Evolutionary conservation across 1,140 invertebrate genomes (phyloP), one percentile per base, ranked within the genome.

Genomic region (Meloidogyne exigua): DNA sequence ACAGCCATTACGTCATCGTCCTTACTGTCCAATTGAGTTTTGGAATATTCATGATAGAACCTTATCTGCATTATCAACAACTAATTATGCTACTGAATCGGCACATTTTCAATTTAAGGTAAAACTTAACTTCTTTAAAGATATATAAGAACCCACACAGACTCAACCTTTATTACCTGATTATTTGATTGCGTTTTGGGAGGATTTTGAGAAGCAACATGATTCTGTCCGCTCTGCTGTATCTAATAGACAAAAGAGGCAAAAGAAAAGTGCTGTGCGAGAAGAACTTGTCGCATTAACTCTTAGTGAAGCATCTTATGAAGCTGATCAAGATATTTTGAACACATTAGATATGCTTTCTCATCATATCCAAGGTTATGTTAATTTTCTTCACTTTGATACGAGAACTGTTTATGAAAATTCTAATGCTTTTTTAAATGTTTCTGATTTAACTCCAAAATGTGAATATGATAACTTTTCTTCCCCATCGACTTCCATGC

Each of bases 341-440:
- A 57, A 57, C n/a, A 57, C 49, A 9, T 57, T 57, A n/a, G 49
- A 57, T 57, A 57, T 57, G 1, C 49, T 57, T 57, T 57, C 49
- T n/a, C 49, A 57, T 57, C 49, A 57, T n/a, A 57, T 57, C n/a
- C 49, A 57, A 57, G 49, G 49, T 3, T 57, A 57, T 57, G 49
- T 57, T n/a, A 57, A 57, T 57, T 57, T 57, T 57, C 49, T 57
- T 57, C 49, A 57, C n/a, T 57, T 57, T 57, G 49, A 57, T 57
- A 57, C 49, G 0, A 57, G 49, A 57, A n/a, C 18, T 57, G 18
- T 57, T 57, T 57, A 57, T n/a, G 49, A 57, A 9, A 57, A 57
- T n/a, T 57, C 7, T 57, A 18, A 57, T n/a, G n/a, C 13, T 57
- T 57, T 57, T 57, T 57, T 57, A 57, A 57, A 57, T 9, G 44